phyloP scores from a whole-genome alignment of 2,888 invertebrate genomes.

The Melipona bicolor region DNA sequence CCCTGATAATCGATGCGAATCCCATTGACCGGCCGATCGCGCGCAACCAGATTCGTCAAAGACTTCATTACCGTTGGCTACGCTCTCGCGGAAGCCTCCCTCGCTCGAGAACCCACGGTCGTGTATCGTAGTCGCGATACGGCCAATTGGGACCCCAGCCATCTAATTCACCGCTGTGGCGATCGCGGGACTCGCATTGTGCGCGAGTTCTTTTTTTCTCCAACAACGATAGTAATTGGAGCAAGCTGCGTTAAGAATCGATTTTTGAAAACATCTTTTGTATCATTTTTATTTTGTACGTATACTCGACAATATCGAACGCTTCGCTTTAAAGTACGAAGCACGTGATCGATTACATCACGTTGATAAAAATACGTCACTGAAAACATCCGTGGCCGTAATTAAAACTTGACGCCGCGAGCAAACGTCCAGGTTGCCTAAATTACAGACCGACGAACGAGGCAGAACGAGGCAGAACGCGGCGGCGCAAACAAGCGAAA shows the following conservation, averaged over 20 bases:
- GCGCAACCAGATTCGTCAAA: conserved; percentile 27
- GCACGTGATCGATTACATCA: not conserved
- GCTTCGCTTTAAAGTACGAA: not conserved
- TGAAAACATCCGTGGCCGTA: not conserved
- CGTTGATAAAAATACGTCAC: not conserved
- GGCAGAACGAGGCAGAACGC: too few species aligned
- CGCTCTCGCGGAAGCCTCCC: not conserved
- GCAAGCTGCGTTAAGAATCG: not conserved
- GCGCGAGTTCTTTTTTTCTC: not conserved
- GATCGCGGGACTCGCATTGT: too few species aligned
- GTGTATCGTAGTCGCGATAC: not conserved
- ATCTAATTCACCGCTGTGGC: not conserved
- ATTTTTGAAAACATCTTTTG: not conserved
- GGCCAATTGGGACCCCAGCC: not conserved
- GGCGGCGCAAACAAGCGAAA: not conserved
- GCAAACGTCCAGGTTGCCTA: not conserved
- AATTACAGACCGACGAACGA: not conserved
- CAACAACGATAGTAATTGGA: too few species aligned
- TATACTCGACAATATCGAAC: not conserved
- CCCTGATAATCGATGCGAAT: conserved; percentile 35
- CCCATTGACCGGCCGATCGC: conserved; percentile 5
- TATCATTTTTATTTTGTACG: not conserved
- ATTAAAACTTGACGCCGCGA: conserved; percentile 1
- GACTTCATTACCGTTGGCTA: conserved; percentile 14
- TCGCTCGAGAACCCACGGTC: not conserved